Evolutionary conservation across 2,797 vertebrate genomes (phyloP).

Genomic region (Triplophysa bombifrons): DNA sequence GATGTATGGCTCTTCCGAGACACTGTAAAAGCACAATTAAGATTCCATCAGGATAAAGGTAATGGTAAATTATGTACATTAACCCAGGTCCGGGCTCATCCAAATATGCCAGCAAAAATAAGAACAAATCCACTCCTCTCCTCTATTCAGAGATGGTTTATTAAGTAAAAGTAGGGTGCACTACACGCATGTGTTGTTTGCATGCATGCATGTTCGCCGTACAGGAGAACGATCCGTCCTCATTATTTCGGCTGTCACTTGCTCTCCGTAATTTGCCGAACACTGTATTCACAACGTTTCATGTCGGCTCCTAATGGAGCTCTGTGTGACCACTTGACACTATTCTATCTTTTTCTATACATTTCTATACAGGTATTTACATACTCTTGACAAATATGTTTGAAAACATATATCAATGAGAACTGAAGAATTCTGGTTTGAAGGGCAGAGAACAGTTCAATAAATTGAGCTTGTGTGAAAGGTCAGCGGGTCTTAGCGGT

Average conservation of each 20-base stretch:
- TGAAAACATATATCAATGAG: neutral
- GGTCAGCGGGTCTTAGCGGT: slow-evolving; percentile 48
- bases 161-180: slow-evolving; percentile 59
- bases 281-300: slow-evolving; percentile 2
- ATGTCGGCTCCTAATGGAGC: neutral
- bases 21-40: slow-evolving; percentile 79
- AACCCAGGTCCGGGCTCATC: slow-evolving; percentile 68
- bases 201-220: neutral
- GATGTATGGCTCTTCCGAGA: slow-evolving; percentile 73
- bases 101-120: slow-evolving; percentile 67
- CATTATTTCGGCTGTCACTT: slow-evolving; percentile 35
- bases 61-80: slow-evolving; percentile 84
- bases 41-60: slow-evolving; percentile 85
- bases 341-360: slow-evolving; percentile 14
- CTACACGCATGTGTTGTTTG: neutral
- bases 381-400: neutral
- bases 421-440: neutral
- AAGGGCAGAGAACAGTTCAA: neutral
- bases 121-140: slow-evolving; percentile 41
- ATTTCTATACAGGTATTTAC: slow-evolving; percentile 1
- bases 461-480: neutral
- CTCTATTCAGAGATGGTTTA: slow-evolving; percentile 41
- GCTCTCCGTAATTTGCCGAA: slow-evolving; percentile 2
- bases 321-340: slow-evolving; percentile 1
- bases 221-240: slow-evolving; percentile 25